These are phyloP conservation scores for Parotocinclus haroldoi DNA, from an alignment of 2,797 vertebrate genomes.

Conservation along the genomic window DNA sequence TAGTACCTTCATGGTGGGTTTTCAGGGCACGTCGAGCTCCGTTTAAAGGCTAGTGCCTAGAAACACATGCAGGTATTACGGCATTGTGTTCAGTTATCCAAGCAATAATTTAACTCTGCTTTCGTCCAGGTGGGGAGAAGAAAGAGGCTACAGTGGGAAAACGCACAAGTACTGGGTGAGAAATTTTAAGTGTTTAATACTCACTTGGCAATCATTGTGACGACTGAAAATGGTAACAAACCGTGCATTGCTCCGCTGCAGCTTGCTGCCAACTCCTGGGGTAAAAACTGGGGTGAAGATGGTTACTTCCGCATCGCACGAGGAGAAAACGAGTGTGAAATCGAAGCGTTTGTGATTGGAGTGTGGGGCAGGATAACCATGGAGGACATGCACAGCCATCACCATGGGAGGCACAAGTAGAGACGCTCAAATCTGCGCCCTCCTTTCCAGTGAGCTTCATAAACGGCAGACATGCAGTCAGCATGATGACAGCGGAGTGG, in stretches of 20 bases:
- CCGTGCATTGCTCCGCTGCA: slow-evolving; percentile 49
- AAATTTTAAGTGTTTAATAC: background rate
- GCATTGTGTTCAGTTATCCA: too few relatives aligned
- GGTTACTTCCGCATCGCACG: slow-evolving; percentile 92
- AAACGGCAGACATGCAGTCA: slow-evolving; percentile 25
- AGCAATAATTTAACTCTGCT: background rate
- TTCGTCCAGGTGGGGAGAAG: slow-evolving; percentile 88
- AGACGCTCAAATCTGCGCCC: slow-evolving; percentile 27
- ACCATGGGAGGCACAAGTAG: slow-evolving; percentile 64
- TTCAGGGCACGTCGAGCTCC: too few relatives aligned
- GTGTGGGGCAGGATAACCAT: slow-evolving; percentile 91
- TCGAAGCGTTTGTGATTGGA: slow-evolving; percentile 90
- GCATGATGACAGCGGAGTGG: slow-evolving; percentile 18
- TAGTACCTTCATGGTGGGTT: too few relatives aligned
- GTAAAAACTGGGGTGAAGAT: slow-evolving; percentile 88
- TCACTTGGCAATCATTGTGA: background rate
- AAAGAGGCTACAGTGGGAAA: slow-evolving; percentile 73
- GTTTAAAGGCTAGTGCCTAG: too few relatives aligned
- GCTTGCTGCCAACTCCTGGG: slow-evolving; percentile 96
- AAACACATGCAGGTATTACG: too few relatives aligned
- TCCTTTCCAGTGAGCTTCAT: slow-evolving; percentile 12
- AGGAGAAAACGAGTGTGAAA: slow-evolving; percentile 90
- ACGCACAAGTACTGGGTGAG: slow-evolving; percentile 92
- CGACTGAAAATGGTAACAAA: background rate
- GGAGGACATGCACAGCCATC: slow-evolving; percentile 88